Base-by-base conservation (phyloP, 1,140 invertebrate species). In the Caenorhabditis tropicalis region DNA sequence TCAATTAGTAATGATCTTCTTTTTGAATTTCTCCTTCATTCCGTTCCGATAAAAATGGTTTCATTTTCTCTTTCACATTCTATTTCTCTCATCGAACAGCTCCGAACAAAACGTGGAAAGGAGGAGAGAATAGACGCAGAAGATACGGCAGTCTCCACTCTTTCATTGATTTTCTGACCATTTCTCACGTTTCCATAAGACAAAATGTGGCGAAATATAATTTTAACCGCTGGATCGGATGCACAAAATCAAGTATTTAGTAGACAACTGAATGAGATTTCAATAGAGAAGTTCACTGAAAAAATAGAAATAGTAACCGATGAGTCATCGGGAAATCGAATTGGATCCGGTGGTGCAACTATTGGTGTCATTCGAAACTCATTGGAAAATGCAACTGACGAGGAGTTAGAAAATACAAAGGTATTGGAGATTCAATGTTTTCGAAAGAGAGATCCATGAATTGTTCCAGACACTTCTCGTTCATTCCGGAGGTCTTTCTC, bases 401-500 rank as follows among this genome's bases (percentile, higher is more conserved):
- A 58, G 49, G 51, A 46, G 15, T 82, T 60, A 21, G 58, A 43
- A 16, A 29, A 24, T 16, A 46, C 58, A n/a, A 82, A 48, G 56
- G 39, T 82, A 51, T 49, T 19, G n/a, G 15, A 9, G 5, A 29
- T 82, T 7, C 16, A 70, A 21, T 70, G 7, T 48, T 27, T 10
- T 39, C n/a, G 10, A 7, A 46, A 36, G 16, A 33, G 21, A 6
- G 6, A 21, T 15, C 15, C 46, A n/a, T 60, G 0, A 7, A 60
- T 12, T 12, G 43, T 9, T 65, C 46, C 3, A 65, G 39, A 29
- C 74, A 31, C 82, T 82, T 27, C 60, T 82, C 3, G 5, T 82
- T 12, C 82, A 82, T 49, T 70, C 82, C 9, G 82, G 82, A n/a
- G 82, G 82, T 31, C 36, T 53, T n/a, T 51, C 82, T 48, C 82